Percentiles rank a stretch among this genome's conserved stretches.
phyloP scores from a whole-genome alignment of 2,797 vertebrate species.

The Helostoma temminkii region DNA sequence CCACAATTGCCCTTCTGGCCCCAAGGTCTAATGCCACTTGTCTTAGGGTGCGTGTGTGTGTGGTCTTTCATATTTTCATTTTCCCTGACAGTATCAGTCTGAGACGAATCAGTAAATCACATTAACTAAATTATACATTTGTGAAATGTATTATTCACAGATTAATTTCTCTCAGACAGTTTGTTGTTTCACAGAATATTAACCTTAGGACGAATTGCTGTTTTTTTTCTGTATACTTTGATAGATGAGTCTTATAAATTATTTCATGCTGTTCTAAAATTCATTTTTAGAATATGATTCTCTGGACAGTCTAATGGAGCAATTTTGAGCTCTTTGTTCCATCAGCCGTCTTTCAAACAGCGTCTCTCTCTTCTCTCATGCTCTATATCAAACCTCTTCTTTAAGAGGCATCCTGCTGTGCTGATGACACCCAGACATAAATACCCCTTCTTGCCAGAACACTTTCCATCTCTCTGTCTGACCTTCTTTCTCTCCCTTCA shows the following conservation, averaged over 20 bases:
- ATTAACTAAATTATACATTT: conserved; percentile 79
- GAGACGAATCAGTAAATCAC: conserved; percentile 61
- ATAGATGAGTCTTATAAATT: conserved; percentile 79
- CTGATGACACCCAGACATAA: conserved; percentile 75
- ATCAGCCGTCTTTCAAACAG: conserved; percentile 59
- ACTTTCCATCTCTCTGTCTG: conserved; percentile 69
- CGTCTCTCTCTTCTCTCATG: conserved; percentile 41
- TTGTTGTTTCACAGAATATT: conserved; percentile 78
- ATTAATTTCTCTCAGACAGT: conserved; percentile 73
- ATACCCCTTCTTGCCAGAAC: conserved; percentile 65
- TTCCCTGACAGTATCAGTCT: conserved; percentile 47
- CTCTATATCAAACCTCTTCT: conserved; percentile 68
- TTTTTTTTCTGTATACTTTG: conserved; percentile 73
- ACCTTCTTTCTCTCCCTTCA: conserved; percentile 72
- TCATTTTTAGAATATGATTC: conserved; percentile 62
- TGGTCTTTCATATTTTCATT: conserved; percentile 60
- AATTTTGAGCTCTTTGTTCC: conserved; percentile 73
- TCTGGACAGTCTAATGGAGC: conserved; percentile 74
- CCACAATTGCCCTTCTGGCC: conserved; percentile 53
- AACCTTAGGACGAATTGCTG: conserved; percentile 63
- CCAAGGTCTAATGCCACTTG: conserved; percentile 47
- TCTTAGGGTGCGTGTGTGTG: conserved; percentile 4
- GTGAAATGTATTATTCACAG: conserved; percentile 76
- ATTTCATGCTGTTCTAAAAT: conserved; percentile 68
- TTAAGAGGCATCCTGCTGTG: conserved; percentile 72